phyloP scores from a whole-genome alignment of 2,888 invertebrate species.

The Andrena fulva region DNA sequence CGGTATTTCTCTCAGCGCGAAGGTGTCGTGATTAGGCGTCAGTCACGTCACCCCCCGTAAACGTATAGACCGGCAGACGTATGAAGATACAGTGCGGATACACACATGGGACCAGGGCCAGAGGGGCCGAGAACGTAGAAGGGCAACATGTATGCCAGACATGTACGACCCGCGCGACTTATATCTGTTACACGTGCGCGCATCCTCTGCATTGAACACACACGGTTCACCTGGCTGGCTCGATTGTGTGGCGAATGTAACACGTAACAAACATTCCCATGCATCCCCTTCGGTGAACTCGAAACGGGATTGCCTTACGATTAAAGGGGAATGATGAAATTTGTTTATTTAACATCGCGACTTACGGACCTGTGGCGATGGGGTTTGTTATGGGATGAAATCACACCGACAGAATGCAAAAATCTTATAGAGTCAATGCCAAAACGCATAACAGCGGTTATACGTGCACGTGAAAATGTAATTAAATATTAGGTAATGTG shows the following conservation, averaged over 20 bases:
- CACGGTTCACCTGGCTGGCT: conserved; percentile 1
- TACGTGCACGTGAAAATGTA: too few species aligned
- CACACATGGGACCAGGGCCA: not conserved
- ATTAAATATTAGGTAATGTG: too few species aligned
- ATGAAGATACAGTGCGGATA: conserved; percentile 37
- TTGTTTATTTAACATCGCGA: too few species aligned
- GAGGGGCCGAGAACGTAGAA: conserved; percentile 25
- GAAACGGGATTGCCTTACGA: not conserved
- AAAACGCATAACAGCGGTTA: too few species aligned
- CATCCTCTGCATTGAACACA: not conserved
- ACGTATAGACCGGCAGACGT: conserved; percentile 37
- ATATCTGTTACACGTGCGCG: conserved; percentile 74
- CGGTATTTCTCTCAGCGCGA: not conserved
- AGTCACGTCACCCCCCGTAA: conserved; percentile 23
- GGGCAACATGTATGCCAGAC: conserved; percentile 71
- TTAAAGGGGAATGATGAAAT: too few species aligned
- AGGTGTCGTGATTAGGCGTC: conserved; percentile 48
- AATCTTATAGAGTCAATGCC: too few species aligned
- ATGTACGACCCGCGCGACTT: conserved; percentile 76
- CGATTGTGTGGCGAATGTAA: conserved; percentile 15
- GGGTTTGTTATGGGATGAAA: too few species aligned
- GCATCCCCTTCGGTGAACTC: conserved; percentile 23
- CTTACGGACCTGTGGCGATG: too few species aligned
- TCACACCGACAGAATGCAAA: too few species aligned
- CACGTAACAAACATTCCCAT: conserved; percentile 31